Conservation (phyloP, 2,888 invertebrate species). For the Drosophila siamana region DNA sequence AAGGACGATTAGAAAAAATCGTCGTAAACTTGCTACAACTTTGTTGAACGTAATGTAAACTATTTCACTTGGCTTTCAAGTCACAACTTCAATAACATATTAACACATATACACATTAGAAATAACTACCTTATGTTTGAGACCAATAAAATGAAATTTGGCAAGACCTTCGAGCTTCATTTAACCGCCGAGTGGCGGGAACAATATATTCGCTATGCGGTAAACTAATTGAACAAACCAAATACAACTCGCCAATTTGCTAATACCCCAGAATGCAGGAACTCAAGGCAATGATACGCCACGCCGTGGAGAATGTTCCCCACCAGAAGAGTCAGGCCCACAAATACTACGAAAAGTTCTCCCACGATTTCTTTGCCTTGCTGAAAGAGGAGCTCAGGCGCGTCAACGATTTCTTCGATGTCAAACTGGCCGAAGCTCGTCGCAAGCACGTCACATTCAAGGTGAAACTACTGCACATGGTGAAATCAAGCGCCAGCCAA, state of each 20-base stretch:
- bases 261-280: constrained; percentile 76
- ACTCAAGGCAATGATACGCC: constrained; percentile 96
- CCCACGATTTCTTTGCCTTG: constrained; percentile 95
- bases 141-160: constrained; percentile 93
- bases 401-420: constrained; percentile 97
- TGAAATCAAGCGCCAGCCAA: not conserved
- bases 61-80: not conserved
- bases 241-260: not conserved
- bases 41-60: not conserved
- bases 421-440: constrained; percentile 97
- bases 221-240: not conserved
- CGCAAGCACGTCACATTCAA: constrained; percentile 93
- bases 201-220: constrained; percentile 95
- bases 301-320: constrained; percentile 92
- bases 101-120: constrained; percentile 87
- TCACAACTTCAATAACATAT: constrained; percentile 86
- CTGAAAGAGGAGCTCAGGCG: constrained; percentile 96
- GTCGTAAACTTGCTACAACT: not conserved
- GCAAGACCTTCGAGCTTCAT: constrained; percentile 97
- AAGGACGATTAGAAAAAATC: not conserved
- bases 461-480: constrained; percentile 84
- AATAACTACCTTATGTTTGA: no score
- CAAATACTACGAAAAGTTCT: constrained; percentile 87
- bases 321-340: constrained; percentile 71
- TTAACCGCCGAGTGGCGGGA: constrained; percentile 99